Conservation (phyloP, 2,797 vertebrate species). For the Tenualosa thibaudeaui region DNA sequence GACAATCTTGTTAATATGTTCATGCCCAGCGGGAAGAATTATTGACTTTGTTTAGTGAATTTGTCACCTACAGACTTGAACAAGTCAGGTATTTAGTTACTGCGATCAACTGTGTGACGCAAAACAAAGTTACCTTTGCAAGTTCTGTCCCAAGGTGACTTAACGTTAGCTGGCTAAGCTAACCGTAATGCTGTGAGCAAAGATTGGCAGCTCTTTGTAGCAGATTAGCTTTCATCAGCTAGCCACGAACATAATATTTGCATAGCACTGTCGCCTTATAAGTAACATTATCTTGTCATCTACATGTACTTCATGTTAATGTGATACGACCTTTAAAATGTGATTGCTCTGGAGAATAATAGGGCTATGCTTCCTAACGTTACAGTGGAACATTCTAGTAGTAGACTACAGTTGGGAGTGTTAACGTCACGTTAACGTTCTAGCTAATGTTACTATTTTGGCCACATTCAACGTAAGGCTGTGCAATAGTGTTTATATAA, state of each 20-base stretch:
- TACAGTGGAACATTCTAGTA: constrained; percentile 46
- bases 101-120: background rate
- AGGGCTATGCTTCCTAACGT: background rate
- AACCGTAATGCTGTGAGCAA: background rate
- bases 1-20: background rate
- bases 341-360: background rate
- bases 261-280: background rate
- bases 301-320: no score
- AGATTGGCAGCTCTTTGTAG: constrained; percentile 4
- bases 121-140: background rate
- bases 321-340: background rate
- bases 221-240: background rate
- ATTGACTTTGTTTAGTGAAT: background rate
- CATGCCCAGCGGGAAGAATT: background rate
- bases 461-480: background rate
- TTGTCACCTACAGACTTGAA: background rate
- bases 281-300: background rate
- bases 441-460: background rate
- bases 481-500: constrained; percentile 7
- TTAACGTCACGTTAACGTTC: background rate
- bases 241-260: background rate
- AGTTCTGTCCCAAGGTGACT: constrained; percentile 28
- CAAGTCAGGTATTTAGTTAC: background rate
- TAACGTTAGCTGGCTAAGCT: constrained; percentile 28
- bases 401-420: constrained; percentile 28